These are phyloP conservation scores for Syrmaticus mikado DNA, from an alignment of 2,113 vertebrate species.

Conservation along the genomic window DNA sequence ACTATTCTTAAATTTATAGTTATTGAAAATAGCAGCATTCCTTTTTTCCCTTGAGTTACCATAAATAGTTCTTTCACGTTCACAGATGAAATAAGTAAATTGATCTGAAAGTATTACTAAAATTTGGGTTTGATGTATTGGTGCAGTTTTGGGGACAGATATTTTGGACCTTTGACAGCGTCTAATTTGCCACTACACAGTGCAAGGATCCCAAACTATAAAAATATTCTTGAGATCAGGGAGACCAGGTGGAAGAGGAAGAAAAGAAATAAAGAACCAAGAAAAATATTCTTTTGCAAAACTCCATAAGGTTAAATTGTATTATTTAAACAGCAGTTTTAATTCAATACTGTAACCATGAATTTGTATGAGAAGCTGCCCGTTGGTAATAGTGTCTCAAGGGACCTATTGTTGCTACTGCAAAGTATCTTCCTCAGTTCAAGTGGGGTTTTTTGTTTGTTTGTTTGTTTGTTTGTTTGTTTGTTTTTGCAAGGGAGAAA, in stretches of 20 bases:
- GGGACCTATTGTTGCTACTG: neutral
- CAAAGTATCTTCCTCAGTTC: neutral
- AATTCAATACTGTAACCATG: neutral
- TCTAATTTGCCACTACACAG: neutral
- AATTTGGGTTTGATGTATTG: neutral
- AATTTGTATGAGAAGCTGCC: slow-evolving; percentile 13
- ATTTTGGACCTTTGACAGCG: neutral
- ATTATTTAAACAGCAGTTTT: slow-evolving; percentile 28
- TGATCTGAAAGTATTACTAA: neutral
- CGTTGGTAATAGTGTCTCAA: neutral
- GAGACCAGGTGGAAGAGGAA: neutral
- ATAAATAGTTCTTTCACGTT: neutral
- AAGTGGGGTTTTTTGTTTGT: neutral
- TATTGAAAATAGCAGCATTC: neutral
- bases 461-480: too few relatives aligned
- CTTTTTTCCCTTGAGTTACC: neutral
- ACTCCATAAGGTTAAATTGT: neutral
- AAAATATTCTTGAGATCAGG: neutral
- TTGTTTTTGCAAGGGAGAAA: neutral
- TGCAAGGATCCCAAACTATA: neutral
- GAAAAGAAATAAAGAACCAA: neutral
- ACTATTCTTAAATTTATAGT: neutral
- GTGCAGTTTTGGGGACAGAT: neutral
- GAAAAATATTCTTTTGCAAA: neutral
- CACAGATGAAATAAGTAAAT: neutral